These are phyloP conservation scores for Salmo trutta DNA, from an alignment of 2,797 vertebrate genomes.

Conservation along the genomic window DNA sequence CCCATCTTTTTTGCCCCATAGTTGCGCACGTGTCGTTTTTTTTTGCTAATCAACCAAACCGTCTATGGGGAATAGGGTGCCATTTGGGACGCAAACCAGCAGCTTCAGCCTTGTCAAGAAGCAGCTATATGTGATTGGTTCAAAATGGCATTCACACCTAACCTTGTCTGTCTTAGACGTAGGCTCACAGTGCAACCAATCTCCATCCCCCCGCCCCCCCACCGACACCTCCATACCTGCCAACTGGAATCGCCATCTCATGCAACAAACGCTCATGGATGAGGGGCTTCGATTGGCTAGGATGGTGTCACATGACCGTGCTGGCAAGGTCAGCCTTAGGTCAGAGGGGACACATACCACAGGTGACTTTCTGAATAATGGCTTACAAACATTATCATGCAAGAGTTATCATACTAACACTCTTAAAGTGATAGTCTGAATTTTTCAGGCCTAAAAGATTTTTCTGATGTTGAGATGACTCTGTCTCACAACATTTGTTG, in stretches of 20 bases:
- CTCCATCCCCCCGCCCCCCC: constrained; percentile 81
- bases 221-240: constrained; percentile 82
- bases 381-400: constrained; percentile 26
- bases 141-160: constrained; percentile 41
- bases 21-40: too few species aligned
- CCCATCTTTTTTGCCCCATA: too few species aligned
- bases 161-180: constrained; percentile 71
- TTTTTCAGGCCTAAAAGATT: not conserved
- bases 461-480: not conserved
- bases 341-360: constrained; percentile 80
- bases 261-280: constrained; percentile 96
- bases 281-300: constrained; percentile 95
- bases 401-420: not conserved
- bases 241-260: constrained; percentile 93
- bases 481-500: not conserved
- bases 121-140: not conserved
- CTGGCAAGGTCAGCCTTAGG: constrained; percentile 83
- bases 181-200: constrained; percentile 77
- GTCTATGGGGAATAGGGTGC: not conserved
- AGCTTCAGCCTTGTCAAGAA: constrained; percentile 10
- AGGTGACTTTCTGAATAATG: constrained; percentile 77
- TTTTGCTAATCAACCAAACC: too few species aligned
- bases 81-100: not conserved
- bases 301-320: constrained; percentile 90
- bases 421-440: not conserved